Percentiles rank a stretch among this genome's conserved stretches.
Conservation (phyloP, 1,140 invertebrate species). For the Danaus melanippus region DNA sequence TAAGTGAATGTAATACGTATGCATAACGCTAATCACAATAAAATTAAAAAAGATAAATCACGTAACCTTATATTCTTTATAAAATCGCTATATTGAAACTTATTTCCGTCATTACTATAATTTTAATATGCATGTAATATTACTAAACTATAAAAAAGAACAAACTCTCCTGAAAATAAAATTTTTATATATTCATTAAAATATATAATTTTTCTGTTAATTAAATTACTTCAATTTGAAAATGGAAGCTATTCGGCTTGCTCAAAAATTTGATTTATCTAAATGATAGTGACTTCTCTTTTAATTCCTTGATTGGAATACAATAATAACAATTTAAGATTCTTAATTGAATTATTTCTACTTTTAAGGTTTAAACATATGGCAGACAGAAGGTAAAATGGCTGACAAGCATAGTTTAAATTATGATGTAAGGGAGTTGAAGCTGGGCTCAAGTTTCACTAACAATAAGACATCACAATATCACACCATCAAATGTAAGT, state of each 20-base stretch:
- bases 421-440: conserved; percentile 81
- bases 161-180: too few relatives aligned
- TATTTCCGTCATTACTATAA: not conserved
- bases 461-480: conserved; percentile 81
- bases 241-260: too few relatives aligned
- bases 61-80: not conserved
- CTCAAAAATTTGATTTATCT: too few relatives aligned
- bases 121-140: too few relatives aligned
- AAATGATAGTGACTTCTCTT: too few relatives aligned
- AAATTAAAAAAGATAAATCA: conserved; percentile 13
- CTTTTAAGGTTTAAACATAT: conserved; percentile 33
- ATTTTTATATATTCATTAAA: too few relatives aligned
- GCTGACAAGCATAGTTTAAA: conserved; percentile 83
- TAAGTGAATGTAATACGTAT: conserved; percentile 40
- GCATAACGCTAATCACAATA: conserved; percentile 31
- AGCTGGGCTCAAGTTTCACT: conserved; percentile 86
- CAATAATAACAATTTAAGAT: too few relatives aligned
- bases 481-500: conserved; percentile 91
- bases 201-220: too few relatives aligned
- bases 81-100: conserved; percentile 2
- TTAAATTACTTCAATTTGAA: too few relatives aligned
- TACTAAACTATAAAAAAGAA: too few relatives aligned
- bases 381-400: conserved; percentile 68
- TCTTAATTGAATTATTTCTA: too few relatives aligned
- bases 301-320: too few relatives aligned